Base-by-base conservation (phyloP, 2,113 vertebrate genomes). In the Kobus ellipsiprymnus region DNA sequence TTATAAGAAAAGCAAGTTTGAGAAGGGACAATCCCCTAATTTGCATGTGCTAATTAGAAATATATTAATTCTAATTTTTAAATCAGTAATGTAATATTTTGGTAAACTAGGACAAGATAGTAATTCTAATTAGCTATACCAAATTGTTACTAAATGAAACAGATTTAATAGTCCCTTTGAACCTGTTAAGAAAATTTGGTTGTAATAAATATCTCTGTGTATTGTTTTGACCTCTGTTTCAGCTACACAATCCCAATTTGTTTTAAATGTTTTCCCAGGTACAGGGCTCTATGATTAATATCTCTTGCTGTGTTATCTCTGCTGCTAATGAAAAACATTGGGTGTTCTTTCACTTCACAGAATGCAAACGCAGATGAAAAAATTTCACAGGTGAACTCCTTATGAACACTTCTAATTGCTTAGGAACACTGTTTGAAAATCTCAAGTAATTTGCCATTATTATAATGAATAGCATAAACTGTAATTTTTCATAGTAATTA, bases 401-500 rank as follows among this genome's bases (percentile, higher is more conserved):
- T 97, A 97, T 96, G 97, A 99, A 98, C 92, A 97, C 13, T 96
- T 98, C 97, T 98, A 99, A 99, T 98, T 99, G 97, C 98, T 98
- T 98, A 98, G 98, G 97, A 97, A 98, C 27, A 93, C 86, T 98
- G 97, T 98, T 99, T 99, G 96, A 98, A 98, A 98, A 98, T 98
- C 96, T 98, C 89, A 64, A 98, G 97, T 98, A 99, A 98, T 99
- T 98, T 98, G 60, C 98, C 97, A 98, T 98, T 98, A 98, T 98
- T 98, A 98, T 99, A 98, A 99, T 98, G 98, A 99, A 98, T 99
- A 98, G 92, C 97, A 98, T 98, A 99, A 99, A 99, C 98, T 98
- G 97, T 98, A 98, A 99, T 99, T 98, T 99, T 99, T 99, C 98
- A 99, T 98, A 98, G 98, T 98, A 99, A 99, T 99, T 98, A 99